Conservation (phyloP, 2,113 vertebrate species). For the Spermophilus dauricus region DNA sequence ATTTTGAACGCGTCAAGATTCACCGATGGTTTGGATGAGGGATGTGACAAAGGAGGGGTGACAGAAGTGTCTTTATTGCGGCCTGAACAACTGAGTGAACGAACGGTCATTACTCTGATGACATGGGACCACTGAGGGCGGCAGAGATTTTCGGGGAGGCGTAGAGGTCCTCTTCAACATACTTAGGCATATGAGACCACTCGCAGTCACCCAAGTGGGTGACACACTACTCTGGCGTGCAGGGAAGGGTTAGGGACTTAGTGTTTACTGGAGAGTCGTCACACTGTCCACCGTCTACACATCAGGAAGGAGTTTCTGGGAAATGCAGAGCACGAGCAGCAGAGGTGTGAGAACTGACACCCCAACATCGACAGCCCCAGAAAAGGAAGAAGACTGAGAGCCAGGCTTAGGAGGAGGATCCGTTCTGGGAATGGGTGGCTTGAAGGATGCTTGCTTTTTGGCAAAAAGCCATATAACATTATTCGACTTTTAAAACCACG, state of each 20-base stretch:
- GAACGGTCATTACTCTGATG: neutral
- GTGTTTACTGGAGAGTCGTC: neutral
- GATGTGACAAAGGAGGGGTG: neutral
- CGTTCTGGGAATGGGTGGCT: too few relatives aligned
- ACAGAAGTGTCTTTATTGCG: neutral
- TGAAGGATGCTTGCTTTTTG: neutral
- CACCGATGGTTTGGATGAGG: neutral
- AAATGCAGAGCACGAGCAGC: neutral
- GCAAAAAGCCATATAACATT: neutral
- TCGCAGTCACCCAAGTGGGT: neutral
- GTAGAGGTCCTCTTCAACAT: neutral
- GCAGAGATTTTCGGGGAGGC: neutral
- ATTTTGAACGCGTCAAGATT: neutral
- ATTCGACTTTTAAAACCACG: neutral
- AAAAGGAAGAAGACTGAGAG: neutral
- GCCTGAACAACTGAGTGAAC: neutral
- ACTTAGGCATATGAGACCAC: neutral
- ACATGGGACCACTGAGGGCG: neutral
- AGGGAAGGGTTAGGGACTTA: neutral
- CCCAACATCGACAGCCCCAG: neutral
- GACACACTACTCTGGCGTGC: neutral
- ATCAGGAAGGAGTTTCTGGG: neutral
- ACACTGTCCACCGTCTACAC: neutral
- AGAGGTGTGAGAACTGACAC: neutral
- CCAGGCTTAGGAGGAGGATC: neutral